Evolutionary conservation across 1,140 invertebrate genomes (phyloP), one percentile per base, ranked within the genome.

Genomic region (Cepaea nemoralis): DNA sequence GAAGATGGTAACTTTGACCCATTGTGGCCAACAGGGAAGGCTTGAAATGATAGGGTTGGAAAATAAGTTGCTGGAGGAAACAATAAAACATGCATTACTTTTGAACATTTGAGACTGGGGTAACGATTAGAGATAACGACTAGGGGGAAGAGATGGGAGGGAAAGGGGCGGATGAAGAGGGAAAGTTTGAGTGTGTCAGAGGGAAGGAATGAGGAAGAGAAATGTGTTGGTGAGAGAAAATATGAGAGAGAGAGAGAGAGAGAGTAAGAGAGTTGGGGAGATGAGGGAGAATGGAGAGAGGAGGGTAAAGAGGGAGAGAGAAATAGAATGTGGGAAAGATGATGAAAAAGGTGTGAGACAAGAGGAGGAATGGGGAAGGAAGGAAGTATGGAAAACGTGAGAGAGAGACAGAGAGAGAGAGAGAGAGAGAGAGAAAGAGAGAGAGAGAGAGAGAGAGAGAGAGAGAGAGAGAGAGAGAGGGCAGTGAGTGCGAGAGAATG

Each of bases 231-330:
- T n/a, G n/a, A n/a, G n/a, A 76, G 74, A 40, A 12, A 73, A 39
- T 39, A 22, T 39, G 70, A 73, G 37, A 40, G 35, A 73, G 70
- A 73, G 69, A 71, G 31, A 71, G 69, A 71, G 69, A 71, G 69
- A 71, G 69, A 71, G 69, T 33, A 5, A 71, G 24, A 27, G 69
- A 71, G 69, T n/a, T n/a, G n/a, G n/a, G n/a, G n/a, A n/a, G n/a
- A n/a, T n/a, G n/a, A n/a, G n/a, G n/a, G n/a, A n/a, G n/a, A n/a
- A n/a, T n/a, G 35, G 69, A 71, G 69, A 71, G 24, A 71, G 24
- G 19, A 19, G 19, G 33, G 19, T n/a, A 71, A 33, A 71, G 24
- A 71, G 31, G 35, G 69, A 71, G 73, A 75, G 40, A 75, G 40
- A 75, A 40, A 75, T 1, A 75, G 73, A 45, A 16, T 10, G 42